A percentile compares a stretch with the other conserved stretches of the same genome.
These are phyloP conservation scores for Eupithecia insigniata DNA, from an alignment of 2,888 invertebrate species.

Conservation along the genomic window DNA sequence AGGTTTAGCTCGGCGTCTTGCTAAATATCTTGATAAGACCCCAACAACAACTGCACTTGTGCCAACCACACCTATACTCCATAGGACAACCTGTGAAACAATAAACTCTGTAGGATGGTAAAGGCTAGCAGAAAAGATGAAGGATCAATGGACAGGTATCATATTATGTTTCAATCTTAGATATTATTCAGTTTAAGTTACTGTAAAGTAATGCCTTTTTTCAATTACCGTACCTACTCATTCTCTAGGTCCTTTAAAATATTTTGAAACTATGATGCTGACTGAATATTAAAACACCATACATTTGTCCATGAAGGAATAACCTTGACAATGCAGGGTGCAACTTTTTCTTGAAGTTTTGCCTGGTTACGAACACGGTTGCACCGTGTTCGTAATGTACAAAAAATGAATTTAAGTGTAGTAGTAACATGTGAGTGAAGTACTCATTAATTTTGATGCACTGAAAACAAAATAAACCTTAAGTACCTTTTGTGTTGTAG, in stretches of 20 bases:
- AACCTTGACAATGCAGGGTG: slow-evolving; percentile 1
- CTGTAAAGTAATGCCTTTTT: not conserved
- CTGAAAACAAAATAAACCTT: slow-evolving; percentile 55
- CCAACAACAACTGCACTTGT: slow-evolving; percentile 92
- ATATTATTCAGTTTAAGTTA: not conserved
- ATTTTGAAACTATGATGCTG: not conserved
- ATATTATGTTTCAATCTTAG: not conserved
- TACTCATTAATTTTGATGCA: not conserved
- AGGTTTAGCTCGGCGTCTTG: slow-evolving; percentile 87
- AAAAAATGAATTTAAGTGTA: not conserved
- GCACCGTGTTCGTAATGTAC: not conserved
- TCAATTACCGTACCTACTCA: not conserved
- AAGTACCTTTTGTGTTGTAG: slow-evolving; percentile 87
- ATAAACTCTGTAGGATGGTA: not conserved
- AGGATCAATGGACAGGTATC: not conserved
- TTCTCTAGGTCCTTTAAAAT: not conserved
- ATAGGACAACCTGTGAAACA: slow-evolving; percentile 85
- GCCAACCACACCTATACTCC: slow-evolving; percentile 87
- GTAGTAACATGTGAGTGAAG: not conserved
- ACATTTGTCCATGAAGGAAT: not conserved
- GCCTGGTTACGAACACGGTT: not conserved
- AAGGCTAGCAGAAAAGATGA: not conserved
- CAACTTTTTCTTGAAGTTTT: not conserved
- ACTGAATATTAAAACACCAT: not conserved
- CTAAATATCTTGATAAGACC: slow-evolving; percentile 91